phyloP scores from a whole-genome alignment of 2,888 invertebrate species.

The Epirrhoe tristata region DNA sequence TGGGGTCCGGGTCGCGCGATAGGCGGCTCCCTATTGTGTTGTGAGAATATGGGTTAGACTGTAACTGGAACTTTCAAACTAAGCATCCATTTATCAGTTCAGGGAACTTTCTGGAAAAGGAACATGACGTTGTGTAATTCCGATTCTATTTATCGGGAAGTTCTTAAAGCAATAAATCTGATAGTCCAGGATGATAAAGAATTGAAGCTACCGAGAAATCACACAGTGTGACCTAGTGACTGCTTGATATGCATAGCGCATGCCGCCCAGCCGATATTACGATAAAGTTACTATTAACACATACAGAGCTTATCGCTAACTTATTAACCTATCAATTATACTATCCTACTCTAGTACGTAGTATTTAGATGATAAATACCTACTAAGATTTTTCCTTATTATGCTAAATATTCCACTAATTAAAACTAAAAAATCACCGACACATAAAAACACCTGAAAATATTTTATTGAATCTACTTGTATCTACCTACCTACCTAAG shows the following conservation, averaged over 20 bases:
- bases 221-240: constrained; percentile 55
- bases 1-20: constrained; percentile 68
- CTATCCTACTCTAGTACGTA: neutral
- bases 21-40: constrained; percentile 60
- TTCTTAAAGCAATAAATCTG: constrained; percentile 23
- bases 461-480: too few relatives aligned
- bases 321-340: constrained; percentile 1
- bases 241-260: constrained; percentile 44
- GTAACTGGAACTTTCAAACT: neutral
- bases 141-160: neutral
- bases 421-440: neutral
- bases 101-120: neutral
- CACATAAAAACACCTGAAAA: too few relatives aligned
- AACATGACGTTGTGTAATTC: neutral
- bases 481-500: too few relatives aligned
- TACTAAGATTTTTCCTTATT: neutral
- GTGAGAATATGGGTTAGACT: constrained; percentile 63
- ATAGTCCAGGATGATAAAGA: constrained; percentile 11
- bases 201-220: constrained; percentile 27
- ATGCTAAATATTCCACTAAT: neutral
- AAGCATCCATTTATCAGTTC: neutral
- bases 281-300: constrained; percentile 37
- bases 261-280: constrained; percentile 35
- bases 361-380: too few relatives aligned
- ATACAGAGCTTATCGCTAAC: constrained; percentile 1